Percentiles rank a stretch among this genome's conserved stretches.
These are phyloP conservation scores for Caenorhabditis briggsae DNA, from an alignment of 1,140 invertebrate genomes.

Conservation along the genomic window DNA sequence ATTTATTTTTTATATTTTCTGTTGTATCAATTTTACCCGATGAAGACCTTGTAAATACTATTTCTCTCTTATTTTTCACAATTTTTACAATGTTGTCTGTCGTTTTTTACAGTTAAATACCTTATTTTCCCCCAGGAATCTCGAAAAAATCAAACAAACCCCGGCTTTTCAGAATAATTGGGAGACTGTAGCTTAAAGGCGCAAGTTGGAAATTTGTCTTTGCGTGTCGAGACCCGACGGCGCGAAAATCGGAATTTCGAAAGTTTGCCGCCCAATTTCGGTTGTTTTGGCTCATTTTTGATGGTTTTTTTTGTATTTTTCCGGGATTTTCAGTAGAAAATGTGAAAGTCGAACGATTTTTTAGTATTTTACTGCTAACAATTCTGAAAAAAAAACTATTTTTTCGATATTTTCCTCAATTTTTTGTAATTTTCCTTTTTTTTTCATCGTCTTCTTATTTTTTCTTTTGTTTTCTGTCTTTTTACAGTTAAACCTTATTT, in stretches of 20 bases:
- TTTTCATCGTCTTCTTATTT: too few relatives aligned
- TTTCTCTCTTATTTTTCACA: not conserved
- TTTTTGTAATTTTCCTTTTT: too few relatives aligned
- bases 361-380: not conserved
- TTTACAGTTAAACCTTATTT: not conserved
- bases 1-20: not conserved
- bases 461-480: not conserved
- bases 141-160: too few relatives aligned
- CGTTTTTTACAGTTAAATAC: not conserved
- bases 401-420: not conserved
- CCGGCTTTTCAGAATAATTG: too few relatives aligned
- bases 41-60: not conserved
- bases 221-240: too few relatives aligned
- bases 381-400: too few relatives aligned
- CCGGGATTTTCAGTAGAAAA: not conserved
- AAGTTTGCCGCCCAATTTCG: too few relatives aligned
- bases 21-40: too few relatives aligned
- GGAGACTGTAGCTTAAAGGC: too few relatives aligned
- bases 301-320: not conserved
- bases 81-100: not conserved
- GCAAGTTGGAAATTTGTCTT: too few relatives aligned
- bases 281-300: not conserved
- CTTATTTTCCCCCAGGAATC: not conserved
- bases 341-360: not conserved
- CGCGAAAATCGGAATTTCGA: too few relatives aligned